A percentile compares a stretch with the other conserved stretches of the same genome.
Conservation (phyloP, 1,140 invertebrate species). For the Nephotettix cincticeps region DNA sequence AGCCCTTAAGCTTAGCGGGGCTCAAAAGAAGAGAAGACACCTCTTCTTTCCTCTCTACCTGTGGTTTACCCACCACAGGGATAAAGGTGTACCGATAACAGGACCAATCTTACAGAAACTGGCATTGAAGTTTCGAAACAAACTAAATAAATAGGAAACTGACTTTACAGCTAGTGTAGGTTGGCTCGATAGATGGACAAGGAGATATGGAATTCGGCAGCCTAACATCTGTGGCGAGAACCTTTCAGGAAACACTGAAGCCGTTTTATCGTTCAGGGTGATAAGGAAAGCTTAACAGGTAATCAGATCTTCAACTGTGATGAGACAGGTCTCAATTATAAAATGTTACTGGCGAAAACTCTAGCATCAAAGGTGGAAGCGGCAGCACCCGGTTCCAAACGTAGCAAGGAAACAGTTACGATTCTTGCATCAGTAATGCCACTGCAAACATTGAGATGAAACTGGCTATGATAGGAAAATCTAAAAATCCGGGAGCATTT, state of each 20-base stretch:
- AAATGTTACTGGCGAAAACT: slow-evolving; percentile 38
- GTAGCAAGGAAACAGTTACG: slow-evolving; percentile 35
- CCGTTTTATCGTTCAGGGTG: slow-evolving; percentile 19
- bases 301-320: slow-evolving; percentile 44
- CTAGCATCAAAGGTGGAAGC: slow-evolving; percentile 34
- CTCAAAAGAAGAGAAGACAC: too few species aligned
- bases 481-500: slow-evolving; percentile 41
- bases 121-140: slow-evolving; percentile 5
- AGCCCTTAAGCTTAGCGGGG: too few species aligned
- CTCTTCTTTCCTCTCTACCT: slow-evolving; percentile 27
- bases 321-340: slow-evolving; percentile 43
- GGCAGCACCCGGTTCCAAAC: slow-evolving; percentile 37
- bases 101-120: slow-evolving; percentile 15
- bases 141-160: slow-evolving; percentile 10
- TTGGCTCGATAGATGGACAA: slow-evolving; percentile 18
- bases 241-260: slow-evolving; percentile 30
- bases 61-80: slow-evolving; percentile 23
- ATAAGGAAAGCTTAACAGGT: slow-evolving; percentile 26
- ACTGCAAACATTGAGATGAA: slow-evolving; percentile 41
- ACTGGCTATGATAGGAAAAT: slow-evolving; percentile 41
- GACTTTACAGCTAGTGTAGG: slow-evolving; percentile 16
- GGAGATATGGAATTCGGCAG: slow-evolving; percentile 23
- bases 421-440: slow-evolving; percentile 37
- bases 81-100: slow-evolving; percentile 23
- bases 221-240: slow-evolving; percentile 36